phyloP scores from a whole-genome alignment of 2,888 invertebrate genomes.

The Chydorus sphaericus region DNA sequence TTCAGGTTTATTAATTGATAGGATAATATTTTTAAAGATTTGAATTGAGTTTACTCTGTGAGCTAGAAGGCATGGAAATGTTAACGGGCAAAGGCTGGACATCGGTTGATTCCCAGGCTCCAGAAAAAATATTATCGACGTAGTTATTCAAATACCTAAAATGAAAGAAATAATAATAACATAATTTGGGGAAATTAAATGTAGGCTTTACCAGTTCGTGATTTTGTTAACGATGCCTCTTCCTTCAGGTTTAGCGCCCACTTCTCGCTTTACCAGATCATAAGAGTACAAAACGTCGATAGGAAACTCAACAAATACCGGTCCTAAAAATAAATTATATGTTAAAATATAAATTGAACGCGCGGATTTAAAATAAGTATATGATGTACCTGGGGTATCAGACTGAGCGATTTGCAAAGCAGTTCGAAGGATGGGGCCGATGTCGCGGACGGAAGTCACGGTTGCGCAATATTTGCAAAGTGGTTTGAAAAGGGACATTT shows the following conservation, averaged over 20 bases:
- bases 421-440: conserved; percentile 34
- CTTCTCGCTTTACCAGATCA: conserved; percentile 29
- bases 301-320: conserved; percentile 45
- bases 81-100: conserved; percentile 32
- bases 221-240: conserved; percentile 26
- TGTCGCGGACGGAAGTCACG: conserved; percentile 36
- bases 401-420: conserved; percentile 38
- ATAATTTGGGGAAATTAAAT: conserved; percentile 16
- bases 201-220: conserved; percentile 28
- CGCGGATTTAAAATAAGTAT: too few relatives aligned
- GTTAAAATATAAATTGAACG: too few relatives aligned
- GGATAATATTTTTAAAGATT: neutral
- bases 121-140: conserved; percentile 36
- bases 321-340: conserved; percentile 31
- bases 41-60: neutral
- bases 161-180: too few relatives aligned
- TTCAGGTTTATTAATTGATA: neutral
- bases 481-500: conserved; percentile 39
- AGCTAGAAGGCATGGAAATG: conserved; percentile 28
- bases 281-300: conserved; percentile 42
- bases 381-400: conserved; percentile 36
- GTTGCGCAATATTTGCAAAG: conserved; percentile 40
- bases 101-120: conserved; percentile 35
- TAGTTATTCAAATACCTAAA: conserved; percentile 28
- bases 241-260: conserved; percentile 20